Evolutionary conservation across 2,888 invertebrate species (phyloP), one percentile per base, ranked within the genome.

Genomic region (Anthoptus insignis): DNA sequence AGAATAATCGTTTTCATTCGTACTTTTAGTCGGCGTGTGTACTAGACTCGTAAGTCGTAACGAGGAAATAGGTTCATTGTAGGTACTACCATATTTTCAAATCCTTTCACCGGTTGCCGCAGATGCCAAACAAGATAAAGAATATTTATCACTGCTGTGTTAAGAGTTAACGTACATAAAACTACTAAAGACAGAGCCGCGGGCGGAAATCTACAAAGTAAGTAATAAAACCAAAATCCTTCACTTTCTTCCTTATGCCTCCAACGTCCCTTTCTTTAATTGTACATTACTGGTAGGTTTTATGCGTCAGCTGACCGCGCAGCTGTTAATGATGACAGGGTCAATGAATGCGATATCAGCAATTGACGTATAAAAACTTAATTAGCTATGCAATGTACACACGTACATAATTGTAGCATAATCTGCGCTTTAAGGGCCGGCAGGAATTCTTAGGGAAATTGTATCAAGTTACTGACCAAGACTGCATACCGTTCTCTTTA

Each of bases 251-350:
- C 63, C 56, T 56, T 49, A 39, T 63, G 37, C 27, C 22, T 47
- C 14, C 21, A 56, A 49, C 37, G 37, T 39, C 42, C 29, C 21
- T 42, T 57, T 64, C 57, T 64, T 57, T 57, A 57, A 49, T 64
- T 57, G 50, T 50, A 29, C 27, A 63, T 27, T 27, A 27, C 49
- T 27, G 24, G 22, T 14, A 32, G 11, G 50, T 42, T 24, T 37
- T 49, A 29, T 81, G 81, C 81, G 69, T 83, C 84, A 82, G 49
- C 65, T 53, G 66, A 69, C 67, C 59, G 64, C 68, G 67, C 77
- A 80, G 78, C 79, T 81, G 81, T 73, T 82, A 83, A 84, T 80
- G 76, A 80, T 76, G 73, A 74, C 74, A 68, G 75, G 69, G 69
- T 73, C 73, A 78, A 79, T 79, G 76, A 76, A 72, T 75, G 64